phyloP scores from a whole-genome alignment of 2,113 vertebrate species.

The Forbesichthys papilliferus region DNA sequence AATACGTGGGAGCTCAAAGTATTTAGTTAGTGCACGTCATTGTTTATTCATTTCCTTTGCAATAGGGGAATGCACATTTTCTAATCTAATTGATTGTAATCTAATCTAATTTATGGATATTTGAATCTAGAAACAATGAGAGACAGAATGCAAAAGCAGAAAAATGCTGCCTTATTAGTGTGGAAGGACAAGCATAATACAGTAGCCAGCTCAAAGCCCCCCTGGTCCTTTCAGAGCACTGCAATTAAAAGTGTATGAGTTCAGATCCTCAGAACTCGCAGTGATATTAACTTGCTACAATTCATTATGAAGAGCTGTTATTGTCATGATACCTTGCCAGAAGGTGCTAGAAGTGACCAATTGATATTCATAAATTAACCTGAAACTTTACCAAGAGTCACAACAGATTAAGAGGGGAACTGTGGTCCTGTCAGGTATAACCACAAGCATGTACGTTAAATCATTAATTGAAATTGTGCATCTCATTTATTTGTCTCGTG shows the following conservation, averaged over 20 bases:
- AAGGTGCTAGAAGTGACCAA: constrained; percentile 13
- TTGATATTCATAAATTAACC: constrained; percentile 16
- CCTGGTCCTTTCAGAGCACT: not conserved
- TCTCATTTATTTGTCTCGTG: not conserved
- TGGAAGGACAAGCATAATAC: not conserved
- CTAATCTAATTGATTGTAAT: too few relatives aligned
- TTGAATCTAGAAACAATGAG: too few relatives aligned
- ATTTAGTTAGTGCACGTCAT: too few relatives aligned
- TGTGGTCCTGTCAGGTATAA: not conserved
- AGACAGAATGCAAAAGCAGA: constrained; percentile 4
- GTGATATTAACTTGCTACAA: constrained; percentile 8
- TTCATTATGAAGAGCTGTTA: constrained; percentile 22
- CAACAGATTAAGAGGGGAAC: constrained; percentile 4
- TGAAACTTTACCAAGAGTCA: not conserved
- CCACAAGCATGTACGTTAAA: constrained; percentile 1
- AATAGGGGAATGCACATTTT: too few relatives aligned
- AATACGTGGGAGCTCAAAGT: too few relatives aligned
- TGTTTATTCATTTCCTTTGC: too few relatives aligned
- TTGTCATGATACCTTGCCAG: constrained; percentile 13
- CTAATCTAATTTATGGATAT: too few relatives aligned
- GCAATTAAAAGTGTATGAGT: constrained; percentile 5
- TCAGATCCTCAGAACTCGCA: not conserved
- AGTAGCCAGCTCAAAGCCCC: not conserved
- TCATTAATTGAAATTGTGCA: not conserved
- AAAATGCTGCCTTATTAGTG: not conserved